Conservation (phyloP, 2,888 invertebrate genomes). For the Schizotus pectinicornis region DNA sequence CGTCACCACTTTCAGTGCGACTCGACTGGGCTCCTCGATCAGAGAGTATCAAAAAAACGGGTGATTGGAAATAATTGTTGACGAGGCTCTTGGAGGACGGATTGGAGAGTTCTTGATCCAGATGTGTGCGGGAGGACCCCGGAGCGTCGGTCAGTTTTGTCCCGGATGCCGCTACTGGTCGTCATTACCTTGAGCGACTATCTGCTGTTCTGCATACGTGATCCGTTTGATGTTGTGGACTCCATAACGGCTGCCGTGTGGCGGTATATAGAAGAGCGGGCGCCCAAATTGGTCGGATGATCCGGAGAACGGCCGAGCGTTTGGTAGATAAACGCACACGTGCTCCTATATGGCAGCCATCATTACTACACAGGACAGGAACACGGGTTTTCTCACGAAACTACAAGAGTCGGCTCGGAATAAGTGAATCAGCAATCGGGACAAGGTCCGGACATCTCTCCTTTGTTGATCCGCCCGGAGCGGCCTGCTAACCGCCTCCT, state of each 20-base stretch:
- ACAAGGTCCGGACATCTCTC: constrained; percentile 19
- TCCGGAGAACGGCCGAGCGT: constrained; percentile 1
- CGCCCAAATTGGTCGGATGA: neutral
- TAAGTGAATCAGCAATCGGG: constrained; percentile 39
- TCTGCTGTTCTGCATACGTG: too few species aligned
- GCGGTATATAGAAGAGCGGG: neutral
- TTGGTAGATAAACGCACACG: constrained; percentile 39
- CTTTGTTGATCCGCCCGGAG: constrained; percentile 19
- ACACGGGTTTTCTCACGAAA: constrained; percentile 53
- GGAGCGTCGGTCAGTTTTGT: too few species aligned
- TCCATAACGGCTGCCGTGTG: neutral
- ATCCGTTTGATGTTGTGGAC: neutral
- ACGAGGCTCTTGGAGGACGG: too few species aligned
- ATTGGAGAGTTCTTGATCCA: too few species aligned
- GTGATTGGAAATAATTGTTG: too few species aligned
- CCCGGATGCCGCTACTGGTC: neutral
- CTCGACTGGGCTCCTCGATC: too few species aligned
- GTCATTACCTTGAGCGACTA: too few species aligned
- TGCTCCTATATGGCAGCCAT: constrained; percentile 43
- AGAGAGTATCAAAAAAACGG: too few species aligned
- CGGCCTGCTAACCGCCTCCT: constrained; percentile 15
- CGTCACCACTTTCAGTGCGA: too few species aligned
- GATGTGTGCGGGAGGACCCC: too few species aligned
- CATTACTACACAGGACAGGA: constrained; percentile 49
- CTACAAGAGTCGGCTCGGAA: constrained; percentile 35